phyloP scores from a whole-genome alignment of 2,888 invertebrate genomes.

The Protophormia terraenovae region DNA sequence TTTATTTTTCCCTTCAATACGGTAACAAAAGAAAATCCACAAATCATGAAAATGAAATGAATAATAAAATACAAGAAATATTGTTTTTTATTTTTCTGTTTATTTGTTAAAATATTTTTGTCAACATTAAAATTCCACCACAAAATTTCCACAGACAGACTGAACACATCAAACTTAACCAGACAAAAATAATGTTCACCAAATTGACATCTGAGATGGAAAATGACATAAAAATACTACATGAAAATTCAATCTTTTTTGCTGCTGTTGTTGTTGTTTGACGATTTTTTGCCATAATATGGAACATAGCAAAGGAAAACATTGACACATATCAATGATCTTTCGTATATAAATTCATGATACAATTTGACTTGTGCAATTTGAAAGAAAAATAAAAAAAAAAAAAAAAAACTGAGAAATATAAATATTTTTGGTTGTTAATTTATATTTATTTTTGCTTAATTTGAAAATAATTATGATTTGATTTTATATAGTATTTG shows the following conservation, averaged over 20 bases:
- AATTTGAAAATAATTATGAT: conserved; percentile 61
- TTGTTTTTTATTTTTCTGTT: not conserved
- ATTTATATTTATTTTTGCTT: conserved; percentile 30
- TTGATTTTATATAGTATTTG: conserved; percentile 31
- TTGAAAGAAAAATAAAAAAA: conserved; percentile 14
- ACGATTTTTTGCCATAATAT: conserved; percentile 17
- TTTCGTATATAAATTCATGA: conserved; percentile 41
- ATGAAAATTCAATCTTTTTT: conserved; percentile 45
- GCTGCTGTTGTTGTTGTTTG: not conserved
- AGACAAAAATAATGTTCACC: conserved; percentile 32
- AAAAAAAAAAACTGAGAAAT: not conserved
- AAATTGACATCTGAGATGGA: conserved; percentile 62
- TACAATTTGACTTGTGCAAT: conserved; percentile 50
- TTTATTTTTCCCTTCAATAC: conserved; percentile 33
- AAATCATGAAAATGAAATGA: conserved; percentile 32
- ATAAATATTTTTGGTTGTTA: not conserved
- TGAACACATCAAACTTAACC: not conserved
- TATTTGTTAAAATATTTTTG: conserved; percentile 18
- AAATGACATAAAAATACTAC: conserved; percentile 53
- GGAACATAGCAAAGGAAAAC: conserved; percentile 22
- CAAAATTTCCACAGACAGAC: conserved; percentile 25
- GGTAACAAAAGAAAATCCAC: conserved; percentile 38
- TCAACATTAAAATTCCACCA: conserved; percentile 55
- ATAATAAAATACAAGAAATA: conserved; percentile 36
- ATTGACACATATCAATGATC: conserved; percentile 57